These are phyloP conservation scores for Taenioides sp. DNA, from an alignment of 2,797 vertebrate species.

Conservation along the genomic window DNA sequence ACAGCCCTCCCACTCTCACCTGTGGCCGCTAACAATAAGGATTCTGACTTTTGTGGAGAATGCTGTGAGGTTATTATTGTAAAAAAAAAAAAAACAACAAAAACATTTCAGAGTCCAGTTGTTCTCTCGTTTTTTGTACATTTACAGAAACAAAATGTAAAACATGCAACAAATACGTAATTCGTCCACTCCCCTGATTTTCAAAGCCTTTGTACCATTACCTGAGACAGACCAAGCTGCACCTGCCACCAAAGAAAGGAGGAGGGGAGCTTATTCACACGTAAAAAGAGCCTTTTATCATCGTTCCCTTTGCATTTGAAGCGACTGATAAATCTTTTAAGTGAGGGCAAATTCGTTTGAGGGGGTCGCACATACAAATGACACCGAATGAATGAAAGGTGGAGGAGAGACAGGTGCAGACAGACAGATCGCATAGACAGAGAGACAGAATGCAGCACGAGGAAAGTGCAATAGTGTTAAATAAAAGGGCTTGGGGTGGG, in stretches of 20 bases:
- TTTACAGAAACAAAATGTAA: slow-evolving; percentile 27
- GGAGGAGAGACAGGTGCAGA: slow-evolving; percentile 21
- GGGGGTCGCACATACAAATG: slow-evolving; percentile 60
- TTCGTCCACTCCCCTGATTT: slow-evolving; percentile 21
- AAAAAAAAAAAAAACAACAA: neutral
- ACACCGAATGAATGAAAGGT: slow-evolving; percentile 62
- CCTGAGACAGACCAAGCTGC: slow-evolving; percentile 46
- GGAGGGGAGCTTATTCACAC: slow-evolving; percentile 22
- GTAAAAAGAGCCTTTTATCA: slow-evolving; percentile 51
- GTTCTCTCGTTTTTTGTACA: neutral
- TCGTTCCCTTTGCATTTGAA: slow-evolving; percentile 64
- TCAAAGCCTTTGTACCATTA: slow-evolving; percentile 35
- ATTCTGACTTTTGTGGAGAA: neutral
- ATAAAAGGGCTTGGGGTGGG: slow-evolving; percentile 69
- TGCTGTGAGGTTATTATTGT: neutral
- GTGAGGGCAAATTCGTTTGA: slow-evolving; percentile 66
- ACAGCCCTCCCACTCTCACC: neutral
- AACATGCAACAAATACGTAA: slow-evolving; percentile 13
- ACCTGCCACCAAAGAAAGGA: slow-evolving; percentile 43
- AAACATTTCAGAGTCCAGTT: neutral
- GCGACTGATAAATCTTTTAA: slow-evolving; percentile 64
- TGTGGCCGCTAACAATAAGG: neutral
- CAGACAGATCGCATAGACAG: slow-evolving; percentile 13
- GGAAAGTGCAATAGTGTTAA: slow-evolving; percentile 65
- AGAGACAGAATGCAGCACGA: slow-evolving; percentile 13